A percentile compares a stretch with the other conserved stretches of the same genome.
Conservation (phyloP, 2,888 invertebrate genomes). For the Drosophila pseudotakahashii region DNA sequence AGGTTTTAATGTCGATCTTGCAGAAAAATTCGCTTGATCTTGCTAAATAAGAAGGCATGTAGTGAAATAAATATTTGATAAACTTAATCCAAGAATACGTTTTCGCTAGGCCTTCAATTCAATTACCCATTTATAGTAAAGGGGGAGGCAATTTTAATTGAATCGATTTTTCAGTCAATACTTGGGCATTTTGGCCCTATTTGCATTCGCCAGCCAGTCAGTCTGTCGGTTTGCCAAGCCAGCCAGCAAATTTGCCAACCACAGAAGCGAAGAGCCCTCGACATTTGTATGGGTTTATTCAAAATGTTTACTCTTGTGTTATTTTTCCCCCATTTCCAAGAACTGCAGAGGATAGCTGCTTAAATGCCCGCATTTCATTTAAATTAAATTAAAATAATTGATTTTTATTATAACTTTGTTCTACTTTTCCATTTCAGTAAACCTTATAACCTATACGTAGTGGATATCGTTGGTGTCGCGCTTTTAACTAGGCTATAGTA, state of each 20-base stretch:
- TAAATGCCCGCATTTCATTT: slow-evolving; percentile 54
- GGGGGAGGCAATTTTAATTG: slow-evolving; percentile 42
- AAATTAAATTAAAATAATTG: slow-evolving; percentile 78
- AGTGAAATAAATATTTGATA: neutral
- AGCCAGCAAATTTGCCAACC: slow-evolving; percentile 39
- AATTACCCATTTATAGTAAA: neutral
- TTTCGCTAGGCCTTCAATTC: neutral
- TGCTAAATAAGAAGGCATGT: neutral
- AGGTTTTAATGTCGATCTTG: neutral
- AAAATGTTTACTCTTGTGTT: slow-evolving; percentile 36
- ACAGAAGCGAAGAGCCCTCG: slow-evolving; percentile 30
- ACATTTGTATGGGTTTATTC: slow-evolving; percentile 68
- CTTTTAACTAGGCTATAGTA: slow-evolving; percentile 62
- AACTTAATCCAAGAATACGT: neutral
- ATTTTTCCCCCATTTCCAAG: slow-evolving; percentile 9
- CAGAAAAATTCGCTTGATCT: neutral
- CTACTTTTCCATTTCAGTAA: slow-evolving; percentile 60
- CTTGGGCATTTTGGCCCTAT: slow-evolving; percentile 12
- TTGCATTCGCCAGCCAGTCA: slow-evolving; percentile 7
- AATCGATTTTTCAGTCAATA: slow-evolving; percentile 59
- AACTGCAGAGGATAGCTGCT: slow-evolving; percentile 8
- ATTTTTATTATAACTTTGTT: slow-evolving; percentile 57
- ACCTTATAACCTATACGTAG: slow-evolving; percentile 46
- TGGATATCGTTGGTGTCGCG: slow-evolving; percentile 38
- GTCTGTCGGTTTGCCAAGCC: slow-evolving; percentile 6